A percentile compares a stretch with the other conserved stretches of the same genome.
Conservation (phyloP, 2,888 invertebrate species). For the Lycia hirtaria region DNA sequence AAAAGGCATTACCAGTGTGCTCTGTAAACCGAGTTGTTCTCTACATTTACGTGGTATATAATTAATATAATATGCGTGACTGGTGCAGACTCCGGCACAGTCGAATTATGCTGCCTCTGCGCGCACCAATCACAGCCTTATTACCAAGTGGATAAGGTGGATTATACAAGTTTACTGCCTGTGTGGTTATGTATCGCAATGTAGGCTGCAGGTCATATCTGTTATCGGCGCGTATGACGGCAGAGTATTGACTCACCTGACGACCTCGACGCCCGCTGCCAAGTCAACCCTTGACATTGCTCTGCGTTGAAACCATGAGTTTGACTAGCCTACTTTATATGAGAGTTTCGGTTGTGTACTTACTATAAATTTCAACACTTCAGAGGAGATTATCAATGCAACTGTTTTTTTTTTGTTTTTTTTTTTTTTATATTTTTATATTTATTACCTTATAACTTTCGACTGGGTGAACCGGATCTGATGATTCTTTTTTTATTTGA, state of each 20-base stretch:
- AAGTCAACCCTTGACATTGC: slow-evolving; percentile 38
- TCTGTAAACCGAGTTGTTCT: not conserved
- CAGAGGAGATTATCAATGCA: too few relatives aligned
- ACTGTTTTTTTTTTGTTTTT: too few relatives aligned
- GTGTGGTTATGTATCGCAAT: not conserved
- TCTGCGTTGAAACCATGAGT: slow-evolving; percentile 25
- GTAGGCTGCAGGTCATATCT: slow-evolving; percentile 52
- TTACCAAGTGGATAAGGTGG: not conserved
- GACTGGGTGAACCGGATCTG: too few relatives aligned
- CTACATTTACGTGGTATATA: not conserved
- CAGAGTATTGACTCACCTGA: slow-evolving; percentile 41
- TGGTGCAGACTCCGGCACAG: not conserved
- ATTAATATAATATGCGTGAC: not conserved
- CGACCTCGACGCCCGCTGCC: slow-evolving; percentile 15
- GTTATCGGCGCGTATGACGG: slow-evolving; percentile 51
- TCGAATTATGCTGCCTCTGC: not conserved
- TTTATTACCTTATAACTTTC: too few relatives aligned
- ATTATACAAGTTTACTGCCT: not conserved
- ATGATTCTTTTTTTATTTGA: too few relatives aligned
- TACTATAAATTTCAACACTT: too few relatives aligned
- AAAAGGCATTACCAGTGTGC: not conserved
- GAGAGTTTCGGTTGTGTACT: too few relatives aligned
- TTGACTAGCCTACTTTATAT: not conserved
- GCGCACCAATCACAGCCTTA: not conserved
- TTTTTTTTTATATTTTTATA: too few relatives aligned